Conservation (phyloP, 2,797 vertebrate genomes). For the Siniperca scherzeri region DNA sequence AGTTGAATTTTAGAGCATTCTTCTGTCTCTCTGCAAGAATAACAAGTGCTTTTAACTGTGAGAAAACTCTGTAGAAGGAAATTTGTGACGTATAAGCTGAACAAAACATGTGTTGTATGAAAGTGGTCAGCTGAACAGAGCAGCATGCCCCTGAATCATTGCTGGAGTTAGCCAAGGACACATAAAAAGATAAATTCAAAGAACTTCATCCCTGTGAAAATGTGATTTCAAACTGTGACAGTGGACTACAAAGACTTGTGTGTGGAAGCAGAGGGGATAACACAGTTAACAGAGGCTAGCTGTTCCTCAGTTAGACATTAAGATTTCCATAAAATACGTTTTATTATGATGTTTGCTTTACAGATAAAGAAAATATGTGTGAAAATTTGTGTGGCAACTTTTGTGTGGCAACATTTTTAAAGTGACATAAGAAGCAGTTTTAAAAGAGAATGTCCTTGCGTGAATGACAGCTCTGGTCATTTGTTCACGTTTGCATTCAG, state of each 20-base stretch:
- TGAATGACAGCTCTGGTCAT: neutral
- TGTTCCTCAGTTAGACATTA: neutral
- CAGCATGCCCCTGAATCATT: constrained; percentile 35
- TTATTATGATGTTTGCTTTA: neutral
- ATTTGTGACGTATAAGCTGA: constrained; percentile 50
- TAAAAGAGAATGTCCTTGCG: neutral
- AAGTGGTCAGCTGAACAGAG: constrained; percentile 68
- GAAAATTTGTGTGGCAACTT: neutral
- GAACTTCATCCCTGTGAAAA: constrained; percentile 39
- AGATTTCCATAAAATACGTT: neutral
- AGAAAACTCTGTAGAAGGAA: constrained; percentile 35
- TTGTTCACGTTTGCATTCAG: neutral
- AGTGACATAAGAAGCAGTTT: neutral
- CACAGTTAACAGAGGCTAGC: neutral
- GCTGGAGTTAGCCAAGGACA: constrained; percentile 49
- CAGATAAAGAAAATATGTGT: neutral
- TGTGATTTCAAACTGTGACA: constrained; percentile 54
- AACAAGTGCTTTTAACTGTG: constrained; percentile 27
- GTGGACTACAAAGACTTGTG: constrained; percentile 42
- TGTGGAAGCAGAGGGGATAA: constrained; percentile 30
- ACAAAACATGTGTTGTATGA: constrained; percentile 67
- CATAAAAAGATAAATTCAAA: constrained; percentile 35
- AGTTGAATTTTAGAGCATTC: neutral
- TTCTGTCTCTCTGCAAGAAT: neutral
- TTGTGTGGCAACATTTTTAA: neutral